Conservation (phyloP, 2,888 invertebrate species). For the Disparrhopalites patrizii region DNA sequence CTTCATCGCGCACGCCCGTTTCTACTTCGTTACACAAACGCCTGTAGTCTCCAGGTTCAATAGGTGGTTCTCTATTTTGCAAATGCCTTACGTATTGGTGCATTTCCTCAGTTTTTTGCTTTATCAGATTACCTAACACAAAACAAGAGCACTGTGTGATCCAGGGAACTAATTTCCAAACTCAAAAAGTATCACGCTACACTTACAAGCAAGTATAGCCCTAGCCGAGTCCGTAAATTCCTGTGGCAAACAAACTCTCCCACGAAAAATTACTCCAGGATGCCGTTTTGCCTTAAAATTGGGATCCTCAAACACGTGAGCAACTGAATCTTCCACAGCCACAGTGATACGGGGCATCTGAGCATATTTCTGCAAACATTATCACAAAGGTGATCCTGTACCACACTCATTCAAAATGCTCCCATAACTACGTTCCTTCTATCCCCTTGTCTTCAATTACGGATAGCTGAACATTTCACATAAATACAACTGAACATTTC, state of each 20-base stretch:
- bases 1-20: slow-evolving; percentile 52
- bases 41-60: slow-evolving; percentile 59
- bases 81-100: slow-evolving; percentile 54
- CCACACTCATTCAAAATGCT: no score
- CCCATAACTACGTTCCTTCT: no score
- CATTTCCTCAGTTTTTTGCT: background rate
- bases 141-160: background rate
- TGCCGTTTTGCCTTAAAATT: slow-evolving; percentile 65
- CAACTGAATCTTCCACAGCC: slow-evolving; percentile 32
- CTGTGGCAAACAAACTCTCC: slow-evolving; percentile 59
- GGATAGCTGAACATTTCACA: no score
- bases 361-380: slow-evolving; percentile 11
- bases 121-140: background rate
- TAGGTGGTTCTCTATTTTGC: slow-evolving; percentile 61
- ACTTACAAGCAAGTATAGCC: slow-evolving; percentile 55
- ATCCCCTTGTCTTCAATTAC: no score
- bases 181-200: background rate
- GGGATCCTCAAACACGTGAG: slow-evolving; percentile 52
- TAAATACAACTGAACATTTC: no score
- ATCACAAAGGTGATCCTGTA: no score
- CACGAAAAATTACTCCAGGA: slow-evolving; percentile 63
- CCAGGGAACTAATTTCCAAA: background rate
- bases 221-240: slow-evolving; percentile 60
- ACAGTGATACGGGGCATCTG: slow-evolving; percentile 27
- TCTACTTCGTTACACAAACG: slow-evolving; percentile 52